Base-by-base conservation (phyloP, 1,140 invertebrate species). In the Pachyrhynchus sulphureomaculatus region DNA sequence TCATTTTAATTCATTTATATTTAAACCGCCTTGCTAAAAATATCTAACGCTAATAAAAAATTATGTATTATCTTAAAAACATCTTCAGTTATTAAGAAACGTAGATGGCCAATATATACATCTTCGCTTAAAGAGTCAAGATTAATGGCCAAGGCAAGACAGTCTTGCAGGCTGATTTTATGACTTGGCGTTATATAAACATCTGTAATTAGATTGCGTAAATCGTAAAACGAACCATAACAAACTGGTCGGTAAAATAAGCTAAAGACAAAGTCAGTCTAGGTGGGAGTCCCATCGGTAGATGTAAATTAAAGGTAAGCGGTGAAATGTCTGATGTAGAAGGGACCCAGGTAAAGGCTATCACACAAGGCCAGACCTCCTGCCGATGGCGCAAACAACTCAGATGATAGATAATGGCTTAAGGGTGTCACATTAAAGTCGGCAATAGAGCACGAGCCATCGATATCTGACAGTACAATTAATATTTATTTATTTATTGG, bases 401-500 rank as follows among this genome's bases (percentile, higher is more conserved):
- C 9, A 23, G 17, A 42, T 12, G 17, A 18, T 42, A 12, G 17
- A 42, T 42, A 20, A 18, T 12, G 17, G 17, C 18, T 9, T 42
- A 18, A 20, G 37, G 17, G 24, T 55, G 36, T 39, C 37, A 42
- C 51, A 18, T 54, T 26, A 21, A 52, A 52, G 23, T 41, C 23
- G 41, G 29, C 53, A 39, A 56, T 36, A 17, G 15, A 56, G 23
- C 23, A 44, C 15, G 42, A 33, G 54, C 17, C 29, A 47, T 23
- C 17, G 17, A 17, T 8, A 32, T 15, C 17, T 23, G 49, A 53
- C 49, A 41, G 34, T 17, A 39, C 33, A 53, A 41, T 52, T 52
- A 52, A 52, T 37, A 39, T 37, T 53, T 41, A 33, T 56, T 33
- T 47, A 56, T 56, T 44, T 56, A 34, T 47, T 33, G 8, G 21